Evolutionary conservation across 2,888 invertebrate genomes (phyloP).

Genomic region (Acrobeloides nanus): DNA sequence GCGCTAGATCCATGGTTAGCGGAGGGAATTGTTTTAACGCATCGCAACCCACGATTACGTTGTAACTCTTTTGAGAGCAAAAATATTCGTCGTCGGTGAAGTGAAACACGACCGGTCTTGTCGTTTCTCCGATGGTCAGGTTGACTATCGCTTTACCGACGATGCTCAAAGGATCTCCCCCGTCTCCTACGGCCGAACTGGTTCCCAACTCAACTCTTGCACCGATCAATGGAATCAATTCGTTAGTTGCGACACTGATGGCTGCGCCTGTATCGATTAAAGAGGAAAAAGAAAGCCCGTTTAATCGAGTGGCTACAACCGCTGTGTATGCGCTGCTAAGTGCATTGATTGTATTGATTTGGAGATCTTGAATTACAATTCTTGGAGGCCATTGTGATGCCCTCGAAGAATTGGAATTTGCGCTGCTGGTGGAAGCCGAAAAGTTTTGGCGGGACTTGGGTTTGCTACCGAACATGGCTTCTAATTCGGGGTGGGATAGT

Average conservation of each 20-base stretch:
- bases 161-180: neutral
- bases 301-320: no score
- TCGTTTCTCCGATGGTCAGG: neutral
- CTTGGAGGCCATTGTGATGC: no score
- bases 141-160: neutral
- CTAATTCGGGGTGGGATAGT: no score
- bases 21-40: slow-evolving; percentile 3
- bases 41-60: slow-evolving; percentile 11
- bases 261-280: slow-evolving; percentile 6
- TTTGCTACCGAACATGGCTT: no score
- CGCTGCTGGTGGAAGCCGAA: no score
- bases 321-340: no score
- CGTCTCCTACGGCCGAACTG: slow-evolving; percentile 3
- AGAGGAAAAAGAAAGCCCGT: neutral
- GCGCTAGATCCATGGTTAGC: neutral
- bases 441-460: no score
- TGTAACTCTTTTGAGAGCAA: neutral
- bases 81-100: slow-evolving; percentile 5
- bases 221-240: slow-evolving; percentile 2
- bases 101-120: neutral
- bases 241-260: neutral
- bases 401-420: no score
- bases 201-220: neutral
- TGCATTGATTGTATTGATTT: no score
- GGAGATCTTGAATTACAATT: no score